These are phyloP conservation scores for Ophiodon elongatus DNA, from an alignment of 2,113 vertebrate genomes.

Conservation along the genomic window DNA sequence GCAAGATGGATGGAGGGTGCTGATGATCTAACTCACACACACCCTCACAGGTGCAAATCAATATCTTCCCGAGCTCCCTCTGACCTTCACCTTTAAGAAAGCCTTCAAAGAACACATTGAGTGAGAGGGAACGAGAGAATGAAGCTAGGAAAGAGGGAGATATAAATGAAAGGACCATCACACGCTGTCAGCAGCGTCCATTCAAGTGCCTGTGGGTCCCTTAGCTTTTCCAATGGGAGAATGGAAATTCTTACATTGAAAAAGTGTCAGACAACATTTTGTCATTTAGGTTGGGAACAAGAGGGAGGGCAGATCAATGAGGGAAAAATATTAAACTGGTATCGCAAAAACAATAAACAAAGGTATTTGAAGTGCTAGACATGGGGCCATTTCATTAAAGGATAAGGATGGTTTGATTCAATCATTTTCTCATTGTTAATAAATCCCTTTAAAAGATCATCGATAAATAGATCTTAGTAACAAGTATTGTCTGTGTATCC, in stretches of 20 bases:
- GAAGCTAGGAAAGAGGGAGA: constrained; percentile 24
- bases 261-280: constrained; percentile 51
- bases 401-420: neutral
- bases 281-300: constrained; percentile 37
- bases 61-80: constrained; percentile 45
- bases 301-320: neutral
- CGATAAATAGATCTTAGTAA: neutral
- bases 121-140: constrained; percentile 29
- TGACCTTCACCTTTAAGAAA: constrained; percentile 68
- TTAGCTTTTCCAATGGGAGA: constrained; percentile 39
- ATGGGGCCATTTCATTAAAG: neutral
- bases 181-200: constrained; percentile 50
- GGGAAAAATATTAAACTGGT: neutral
- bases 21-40: constrained; percentile 62
- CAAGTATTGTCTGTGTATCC: neutral
- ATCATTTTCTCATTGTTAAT: neutral
- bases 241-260: constrained; percentile 47
- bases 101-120: constrained; percentile 43
- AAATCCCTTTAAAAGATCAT: constrained; percentile 1
- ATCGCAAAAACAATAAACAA: neutral
- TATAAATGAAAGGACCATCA: constrained; percentile 63
- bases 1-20: constrained; percentile 68
- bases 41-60: constrained; percentile 70
- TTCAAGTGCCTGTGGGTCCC: constrained; percentile 43
- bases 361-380: neutral